Percentiles rank a stretch among this genome's conserved stretches.
Conservation (phyloP, 2,888 invertebrate species). For the Mesopsocus fuscifrons region DNA sequence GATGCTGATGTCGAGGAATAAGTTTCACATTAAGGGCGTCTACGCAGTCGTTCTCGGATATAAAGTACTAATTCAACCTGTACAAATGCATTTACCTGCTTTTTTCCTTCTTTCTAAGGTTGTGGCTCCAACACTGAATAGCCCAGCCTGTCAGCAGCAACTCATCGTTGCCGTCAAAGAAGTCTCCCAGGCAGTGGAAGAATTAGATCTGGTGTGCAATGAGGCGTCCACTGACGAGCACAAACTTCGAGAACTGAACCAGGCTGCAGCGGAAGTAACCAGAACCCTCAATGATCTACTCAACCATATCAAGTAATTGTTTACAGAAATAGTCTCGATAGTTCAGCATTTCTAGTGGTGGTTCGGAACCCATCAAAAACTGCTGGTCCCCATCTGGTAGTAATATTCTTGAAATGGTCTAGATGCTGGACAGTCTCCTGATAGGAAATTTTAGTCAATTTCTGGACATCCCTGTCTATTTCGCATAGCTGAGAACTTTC, state of each 20-base stretch:
- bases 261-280: constrained; percentile 75
- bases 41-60: no score
- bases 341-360: constrained; percentile 1
- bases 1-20: no score
- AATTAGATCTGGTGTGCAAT: constrained; percentile 64
- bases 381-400: no score
- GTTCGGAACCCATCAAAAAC: neutral
- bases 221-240: constrained; percentile 48
- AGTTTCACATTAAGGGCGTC: no score
- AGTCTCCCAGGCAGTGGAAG: constrained; percentile 81
- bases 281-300: constrained; percentile 75
- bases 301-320: constrained; percentile 59
- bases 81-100: no score
- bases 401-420: no score
- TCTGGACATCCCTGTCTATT: no score
- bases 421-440: no score
- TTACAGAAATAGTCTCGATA: neutral
- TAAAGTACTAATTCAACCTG: no score
- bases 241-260: constrained; percentile 51
- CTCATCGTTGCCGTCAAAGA: constrained; percentile 80
- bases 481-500: no score
- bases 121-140: constrained; percentile 66
- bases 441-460: no score
- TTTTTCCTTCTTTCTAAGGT: no score
- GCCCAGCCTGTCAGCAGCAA: constrained; percentile 74